Evolutionary conservation across 1,140 invertebrate genomes (phyloP).

Genomic region (Pectinophora gossypiella): DNA sequence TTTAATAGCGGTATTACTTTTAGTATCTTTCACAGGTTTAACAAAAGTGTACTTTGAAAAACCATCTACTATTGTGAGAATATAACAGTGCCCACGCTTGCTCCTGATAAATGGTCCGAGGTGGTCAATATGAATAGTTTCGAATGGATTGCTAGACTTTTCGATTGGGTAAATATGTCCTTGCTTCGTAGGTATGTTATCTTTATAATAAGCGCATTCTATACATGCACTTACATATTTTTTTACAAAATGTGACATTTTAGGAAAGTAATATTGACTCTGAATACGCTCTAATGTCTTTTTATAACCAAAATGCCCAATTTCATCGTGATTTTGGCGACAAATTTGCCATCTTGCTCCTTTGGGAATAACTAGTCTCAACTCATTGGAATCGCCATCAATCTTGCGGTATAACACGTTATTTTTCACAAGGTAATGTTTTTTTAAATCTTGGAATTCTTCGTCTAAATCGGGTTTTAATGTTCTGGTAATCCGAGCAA

Average conservation of each 20-base stretch:
- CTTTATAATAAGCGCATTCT: constrained; percentile 8
- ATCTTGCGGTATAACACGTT: neutral
- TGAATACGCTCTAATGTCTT: constrained; percentile 20
- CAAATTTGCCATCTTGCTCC: constrained; percentile 5
- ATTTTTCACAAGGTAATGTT: neutral
- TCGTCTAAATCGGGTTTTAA: neutral
- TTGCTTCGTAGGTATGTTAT: constrained; percentile 2
- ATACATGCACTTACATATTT: constrained; percentile 10
- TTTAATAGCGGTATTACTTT: neutral
- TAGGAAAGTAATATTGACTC: constrained; percentile 24
- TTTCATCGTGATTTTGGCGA: constrained; percentile 18
- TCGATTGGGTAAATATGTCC: constrained; percentile 12
- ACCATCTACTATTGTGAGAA: constrained; percentile 30
- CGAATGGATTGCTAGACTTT: constrained; percentile 14
- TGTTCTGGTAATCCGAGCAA: neutral
- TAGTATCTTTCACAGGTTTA: neutral
- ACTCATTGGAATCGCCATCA: neutral
- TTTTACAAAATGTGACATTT: constrained; percentile 6
- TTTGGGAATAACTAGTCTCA: neutral
- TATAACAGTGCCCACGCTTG: constrained; percentile 18
- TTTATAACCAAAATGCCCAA: constrained; percentile 25
- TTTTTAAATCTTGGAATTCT: neutral
- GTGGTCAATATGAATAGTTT: constrained; percentile 9
- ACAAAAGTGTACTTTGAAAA: constrained; percentile 27
- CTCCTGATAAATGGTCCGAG: constrained; percentile 15